phyloP scores from a whole-genome alignment of 2,113 vertebrate genomes.

The Dipodomys merriami region DNA sequence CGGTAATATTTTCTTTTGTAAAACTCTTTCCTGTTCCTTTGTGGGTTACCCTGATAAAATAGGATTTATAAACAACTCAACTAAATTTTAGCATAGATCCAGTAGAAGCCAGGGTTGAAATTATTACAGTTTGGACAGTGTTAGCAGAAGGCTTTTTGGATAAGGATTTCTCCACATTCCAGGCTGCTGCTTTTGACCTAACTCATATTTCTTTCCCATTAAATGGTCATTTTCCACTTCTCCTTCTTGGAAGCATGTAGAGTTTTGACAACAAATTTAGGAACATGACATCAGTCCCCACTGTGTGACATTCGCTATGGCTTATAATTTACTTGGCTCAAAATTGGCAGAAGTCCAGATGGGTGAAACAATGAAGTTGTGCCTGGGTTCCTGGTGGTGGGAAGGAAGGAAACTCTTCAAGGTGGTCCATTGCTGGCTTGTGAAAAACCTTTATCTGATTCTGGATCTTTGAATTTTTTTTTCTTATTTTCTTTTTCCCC shows the following conservation, averaged over 20 bases:
- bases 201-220: slow-evolving; percentile 47
- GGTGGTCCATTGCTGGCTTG: background rate
- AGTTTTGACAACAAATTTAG: slow-evolving; percentile 65
- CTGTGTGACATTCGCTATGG: slow-evolving; percentile 47
- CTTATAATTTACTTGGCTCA: slow-evolving; percentile 33
- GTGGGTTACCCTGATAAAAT: slow-evolving; percentile 54
- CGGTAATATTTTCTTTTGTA: slow-evolving; percentile 38
- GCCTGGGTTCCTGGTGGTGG: background rate
- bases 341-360: background rate
- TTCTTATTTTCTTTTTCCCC: too few species aligned
- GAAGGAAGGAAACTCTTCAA: slow-evolving; percentile 40
- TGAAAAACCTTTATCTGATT: slow-evolving; percentile 15
- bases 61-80: slow-evolving; percentile 55
- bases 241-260: slow-evolving; percentile 57
- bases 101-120: slow-evolving; percentile 41
- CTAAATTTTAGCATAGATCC: slow-evolving; percentile 44
- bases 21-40: background rate
- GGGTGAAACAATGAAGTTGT: background rate
- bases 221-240: slow-evolving; percentile 53
- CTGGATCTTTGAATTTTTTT: background rate
- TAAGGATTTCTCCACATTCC: background rate
- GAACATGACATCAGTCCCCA: slow-evolving; percentile 52
- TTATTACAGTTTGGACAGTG: slow-evolving; percentile 30
- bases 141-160: background rate
- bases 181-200: slow-evolving; percentile 55